A percentile compares a stretch with the other conserved stretches of the same genome.
Evolutionary conservation across 2,888 invertebrate genomes (phyloP).

Genomic region (Chouioia cunea): DNA sequence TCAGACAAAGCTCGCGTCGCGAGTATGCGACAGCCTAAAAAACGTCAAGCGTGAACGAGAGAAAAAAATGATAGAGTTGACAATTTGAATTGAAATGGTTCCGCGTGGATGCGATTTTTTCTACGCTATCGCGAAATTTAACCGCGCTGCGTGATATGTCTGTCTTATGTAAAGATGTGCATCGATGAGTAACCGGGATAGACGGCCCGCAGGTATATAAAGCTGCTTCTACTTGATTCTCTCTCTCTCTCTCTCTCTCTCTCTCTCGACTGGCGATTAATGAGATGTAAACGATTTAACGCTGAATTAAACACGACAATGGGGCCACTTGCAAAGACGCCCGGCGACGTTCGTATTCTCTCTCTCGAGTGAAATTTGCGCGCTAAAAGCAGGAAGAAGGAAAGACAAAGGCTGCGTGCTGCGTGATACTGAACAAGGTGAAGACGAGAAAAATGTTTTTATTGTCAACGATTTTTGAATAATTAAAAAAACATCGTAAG

Average conservation of each 20-base stretch:
- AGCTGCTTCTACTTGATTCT: conserved; percentile 5
- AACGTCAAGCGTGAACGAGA: neutral
- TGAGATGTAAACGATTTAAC: conserved; percentile 69
- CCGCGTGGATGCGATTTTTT: neutral
- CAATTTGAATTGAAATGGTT: conserved; percentile 34
- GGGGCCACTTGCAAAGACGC: conserved; percentile 49
- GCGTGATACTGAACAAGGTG: too few species aligned
- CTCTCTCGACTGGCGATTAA: conserved; percentile 59
- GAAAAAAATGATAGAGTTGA: neutral
- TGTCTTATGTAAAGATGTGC: conserved; percentile 56
- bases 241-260: conserved; percentile 39
- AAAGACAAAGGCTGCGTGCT: neutral
- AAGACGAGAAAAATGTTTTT: too few species aligned
- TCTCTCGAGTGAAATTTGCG: conserved; percentile 29
- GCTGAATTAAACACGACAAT: conserved; percentile 68
- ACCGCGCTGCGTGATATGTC: conserved; percentile 53
- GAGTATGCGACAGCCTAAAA: conserved; percentile 1
- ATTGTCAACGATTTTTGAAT: too few species aligned
- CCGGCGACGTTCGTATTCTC: neutral
- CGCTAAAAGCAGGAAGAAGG: neutral
- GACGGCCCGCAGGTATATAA: conserved; percentile 53
- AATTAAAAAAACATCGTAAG: too few species aligned
- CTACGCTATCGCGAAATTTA: conserved; percentile 54
- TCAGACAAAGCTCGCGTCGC: too few species aligned
- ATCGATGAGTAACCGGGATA: conserved; percentile 62